phyloP scores from a whole-genome alignment of 2,113 vertebrate genomes.

The Tyto alba region DNA sequence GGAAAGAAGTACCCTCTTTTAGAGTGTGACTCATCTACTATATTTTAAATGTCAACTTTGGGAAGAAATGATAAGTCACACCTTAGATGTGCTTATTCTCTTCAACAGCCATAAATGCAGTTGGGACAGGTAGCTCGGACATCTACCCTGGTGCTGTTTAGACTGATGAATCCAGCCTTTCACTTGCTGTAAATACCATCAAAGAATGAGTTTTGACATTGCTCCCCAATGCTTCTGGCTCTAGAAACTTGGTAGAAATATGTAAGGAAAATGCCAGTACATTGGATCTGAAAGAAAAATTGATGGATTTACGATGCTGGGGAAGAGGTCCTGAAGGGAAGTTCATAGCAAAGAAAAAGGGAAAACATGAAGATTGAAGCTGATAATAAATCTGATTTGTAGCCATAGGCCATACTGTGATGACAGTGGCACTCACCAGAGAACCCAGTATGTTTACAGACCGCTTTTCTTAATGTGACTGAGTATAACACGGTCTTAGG shows the following conservation, averaged over 20 bases:
- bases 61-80: background rate
- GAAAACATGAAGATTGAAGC: background rate
- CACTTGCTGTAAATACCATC: background rate
- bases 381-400: background rate
- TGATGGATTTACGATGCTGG: background rate
- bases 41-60: background rate
- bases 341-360: background rate
- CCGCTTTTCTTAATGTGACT: background rate
- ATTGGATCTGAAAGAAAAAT: background rate
- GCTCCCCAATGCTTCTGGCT: background rate
- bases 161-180: background rate
- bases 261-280: background rate
- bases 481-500: background rate
- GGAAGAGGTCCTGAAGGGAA: background rate
- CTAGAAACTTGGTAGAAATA: background rate
- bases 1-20: background rate
- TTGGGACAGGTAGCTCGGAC: background rate
- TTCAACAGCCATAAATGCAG: background rate
- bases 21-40: background rate
- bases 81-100: background rate
- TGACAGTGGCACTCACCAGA: background rate
- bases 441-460: background rate
- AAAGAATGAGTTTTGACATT: background rate
- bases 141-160: background rate
- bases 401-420: background rate